These are phyloP conservation scores for Lasaia peninsularis DNA, from an alignment of 1,140 invertebrate genomes.

Conservation along the genomic window DNA sequence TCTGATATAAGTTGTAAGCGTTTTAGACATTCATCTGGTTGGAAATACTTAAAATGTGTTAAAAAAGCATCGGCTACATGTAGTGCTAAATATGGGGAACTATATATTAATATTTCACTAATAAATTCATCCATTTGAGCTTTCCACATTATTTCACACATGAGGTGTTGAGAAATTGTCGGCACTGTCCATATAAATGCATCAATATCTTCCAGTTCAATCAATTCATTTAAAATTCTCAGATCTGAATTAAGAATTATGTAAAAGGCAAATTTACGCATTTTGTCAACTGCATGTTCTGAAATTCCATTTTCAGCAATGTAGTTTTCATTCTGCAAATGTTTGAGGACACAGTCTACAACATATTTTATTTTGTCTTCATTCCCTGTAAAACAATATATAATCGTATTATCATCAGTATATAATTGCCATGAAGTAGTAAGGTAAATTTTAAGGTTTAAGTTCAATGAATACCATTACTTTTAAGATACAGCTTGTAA, in stretches of 20 bases:
- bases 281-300: constrained; percentile 24
- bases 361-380: constrained; percentile 54
- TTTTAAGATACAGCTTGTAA: too few species aligned
- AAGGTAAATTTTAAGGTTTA: too few species aligned
- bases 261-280: constrained; percentile 55
- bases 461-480: too few species aligned
- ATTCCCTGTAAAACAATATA: constrained; percentile 54
- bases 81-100: constrained; percentile 40
- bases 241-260: constrained; percentile 58
- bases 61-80: constrained; percentile 47
- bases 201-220: constrained; percentile 46
- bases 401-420: too few species aligned
- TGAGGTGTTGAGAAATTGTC: constrained; percentile 48
- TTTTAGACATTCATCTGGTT: constrained; percentile 41
- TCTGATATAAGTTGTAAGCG: constrained; percentile 40
- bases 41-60: constrained; percentile 53
- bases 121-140: constrained; percentile 55
- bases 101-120: constrained; percentile 50
- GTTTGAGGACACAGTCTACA: constrained; percentile 36
- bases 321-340: constrained; percentile 44
- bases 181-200: constrained; percentile 55
- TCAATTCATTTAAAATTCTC: constrained; percentile 40
- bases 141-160: constrained; percentile 62
- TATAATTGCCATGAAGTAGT: too few species aligned
- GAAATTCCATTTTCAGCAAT: constrained; percentile 31